These are phyloP conservation scores for Melanerpes aurifrons DNA, from an alignment of 2,113 vertebrate genomes.

Conservation along the genomic window DNA sequence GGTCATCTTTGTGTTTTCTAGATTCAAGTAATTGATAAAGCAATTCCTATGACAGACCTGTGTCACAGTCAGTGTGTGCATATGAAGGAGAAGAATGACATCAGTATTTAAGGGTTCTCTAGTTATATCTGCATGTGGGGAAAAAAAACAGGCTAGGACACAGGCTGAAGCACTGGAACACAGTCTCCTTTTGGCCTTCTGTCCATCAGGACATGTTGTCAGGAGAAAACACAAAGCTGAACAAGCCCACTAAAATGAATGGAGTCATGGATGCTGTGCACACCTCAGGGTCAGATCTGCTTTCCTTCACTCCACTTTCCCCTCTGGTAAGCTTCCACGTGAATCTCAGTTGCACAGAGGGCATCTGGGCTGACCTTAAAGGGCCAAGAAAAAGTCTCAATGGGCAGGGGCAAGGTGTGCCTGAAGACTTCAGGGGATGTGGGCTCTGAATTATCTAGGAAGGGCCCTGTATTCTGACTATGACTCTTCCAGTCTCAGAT, in stretches of 20 bases:
- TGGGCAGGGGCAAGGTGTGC: too few species aligned
- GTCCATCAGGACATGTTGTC: not conserved
- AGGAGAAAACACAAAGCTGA: not conserved
- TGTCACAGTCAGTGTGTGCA: not conserved
- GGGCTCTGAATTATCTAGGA: not conserved
- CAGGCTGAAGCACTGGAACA: not conserved
- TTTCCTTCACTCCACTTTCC: not conserved
- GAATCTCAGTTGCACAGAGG: not conserved
- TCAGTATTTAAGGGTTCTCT: not conserved
- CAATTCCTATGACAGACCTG: not conserved
- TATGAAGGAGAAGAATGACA: not conserved
- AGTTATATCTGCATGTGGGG: not conserved
- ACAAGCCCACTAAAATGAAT: not conserved
- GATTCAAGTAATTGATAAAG: not conserved
- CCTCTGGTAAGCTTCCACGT: not conserved
- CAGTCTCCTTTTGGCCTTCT: not conserved
- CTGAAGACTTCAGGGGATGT: not conserved
- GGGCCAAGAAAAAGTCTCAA: not conserved
- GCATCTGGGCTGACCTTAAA: not conserved
- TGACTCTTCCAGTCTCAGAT: not conserved
- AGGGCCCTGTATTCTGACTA: fast-evolving
- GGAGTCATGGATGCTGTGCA: not conserved
- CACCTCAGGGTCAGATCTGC: not conserved
- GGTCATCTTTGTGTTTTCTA: not conserved
- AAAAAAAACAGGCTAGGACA: not conserved